A percentile compares a stretch with the other conserved stretches of the same genome.
Conservation (phyloP, 2,113 vertebrate species). For the Echinops telfairi region DNA sequence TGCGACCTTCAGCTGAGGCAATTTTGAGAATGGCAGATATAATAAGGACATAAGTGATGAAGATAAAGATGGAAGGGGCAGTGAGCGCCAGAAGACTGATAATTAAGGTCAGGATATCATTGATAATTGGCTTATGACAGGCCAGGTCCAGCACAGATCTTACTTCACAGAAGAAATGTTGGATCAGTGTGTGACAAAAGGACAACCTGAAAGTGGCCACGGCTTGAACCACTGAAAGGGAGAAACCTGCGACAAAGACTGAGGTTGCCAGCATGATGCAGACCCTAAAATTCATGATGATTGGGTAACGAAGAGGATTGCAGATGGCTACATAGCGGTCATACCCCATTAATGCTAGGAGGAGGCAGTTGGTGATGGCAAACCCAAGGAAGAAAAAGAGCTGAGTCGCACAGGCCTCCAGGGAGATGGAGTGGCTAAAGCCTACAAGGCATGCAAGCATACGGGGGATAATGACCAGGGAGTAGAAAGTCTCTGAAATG, state of each 20-base stretch:
- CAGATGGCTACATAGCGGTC: slow-evolving; percentile 62
- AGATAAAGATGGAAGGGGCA: slow-evolving; percentile 59
- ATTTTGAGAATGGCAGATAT: slow-evolving; percentile 67
- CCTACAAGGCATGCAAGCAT: slow-evolving; percentile 41
- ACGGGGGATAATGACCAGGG: slow-evolving; percentile 56
- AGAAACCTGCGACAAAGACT: slow-evolving; percentile 26
- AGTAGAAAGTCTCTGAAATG: slow-evolving; percentile 69
- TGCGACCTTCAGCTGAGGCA: not conserved
- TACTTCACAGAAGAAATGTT: slow-evolving; percentile 75
- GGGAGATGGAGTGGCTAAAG: slow-evolving; percentile 56
- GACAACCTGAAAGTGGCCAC: slow-evolving; percentile 65
- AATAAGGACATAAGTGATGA: slow-evolving; percentile 56
- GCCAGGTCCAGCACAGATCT: slow-evolving; percentile 52
- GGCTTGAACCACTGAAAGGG: slow-evolving; percentile 15
- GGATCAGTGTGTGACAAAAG: slow-evolving; percentile 60
- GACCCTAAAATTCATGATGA: slow-evolving; percentile 58
- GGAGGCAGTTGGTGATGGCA: slow-evolving; percentile 69
- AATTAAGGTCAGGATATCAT: slow-evolving; percentile 60
- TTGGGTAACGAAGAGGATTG: slow-evolving; percentile 42
- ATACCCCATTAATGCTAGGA: slow-evolving; percentile 67
- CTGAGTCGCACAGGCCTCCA: slow-evolving; percentile 58
- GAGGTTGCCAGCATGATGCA: slow-evolving; percentile 27
- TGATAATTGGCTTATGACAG: slow-evolving; percentile 48
- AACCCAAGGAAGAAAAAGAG: slow-evolving; percentile 77
- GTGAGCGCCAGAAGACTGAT: slow-evolving; percentile 57